A percentile compares a stretch with the other conserved stretches of the same genome.
Evolutionary conservation across 2,888 invertebrate species (phyloP).

Genomic region (Theristus sp.): DNA sequence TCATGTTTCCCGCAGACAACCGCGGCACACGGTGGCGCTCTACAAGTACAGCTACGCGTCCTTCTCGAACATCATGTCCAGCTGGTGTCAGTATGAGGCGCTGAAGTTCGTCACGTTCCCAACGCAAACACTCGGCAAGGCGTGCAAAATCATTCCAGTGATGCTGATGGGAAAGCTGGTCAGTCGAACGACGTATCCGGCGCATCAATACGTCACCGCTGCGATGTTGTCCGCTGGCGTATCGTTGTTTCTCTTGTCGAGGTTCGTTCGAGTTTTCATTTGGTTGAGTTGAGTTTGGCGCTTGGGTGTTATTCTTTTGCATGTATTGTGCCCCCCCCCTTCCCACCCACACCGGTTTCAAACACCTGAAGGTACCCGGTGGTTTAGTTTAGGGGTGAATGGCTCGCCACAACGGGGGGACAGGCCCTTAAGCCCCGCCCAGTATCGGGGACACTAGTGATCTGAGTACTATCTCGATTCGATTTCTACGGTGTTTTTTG

Average conservation of each 20-base stretch:
- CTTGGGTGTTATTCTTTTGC: neutral
- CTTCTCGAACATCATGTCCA: conserved; percentile 87
- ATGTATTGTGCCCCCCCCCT: no score
- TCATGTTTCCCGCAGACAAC: no score
- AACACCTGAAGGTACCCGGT: no score
- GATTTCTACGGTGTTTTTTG: no score
- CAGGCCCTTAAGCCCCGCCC: no score
- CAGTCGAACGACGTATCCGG: conserved; percentile 40
- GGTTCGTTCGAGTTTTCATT: neutral
- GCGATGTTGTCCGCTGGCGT: conserved; percentile 73
- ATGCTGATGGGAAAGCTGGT: conserved; percentile 94
- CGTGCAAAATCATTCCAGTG: conserved; percentile 91
- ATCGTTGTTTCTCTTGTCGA: conserved; percentile 59
- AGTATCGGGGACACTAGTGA: no score
- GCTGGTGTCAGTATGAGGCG: conserved; percentile 99
- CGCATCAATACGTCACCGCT: conserved; percentile 78
- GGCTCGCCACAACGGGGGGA: no score
- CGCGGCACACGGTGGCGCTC: conserved; percentile 59
- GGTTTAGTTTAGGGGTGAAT: no score
- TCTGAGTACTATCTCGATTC: no score
- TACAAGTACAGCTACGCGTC: conserved; percentile 89
- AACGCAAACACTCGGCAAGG: conserved; percentile 58
- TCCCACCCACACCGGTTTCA: no score
- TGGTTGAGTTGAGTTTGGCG: neutral
- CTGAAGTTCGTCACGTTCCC: conserved; percentile 94